phyloP scores from a whole-genome alignment of 2,113 vertebrate genomes.

The Microtus oregoni region DNA sequence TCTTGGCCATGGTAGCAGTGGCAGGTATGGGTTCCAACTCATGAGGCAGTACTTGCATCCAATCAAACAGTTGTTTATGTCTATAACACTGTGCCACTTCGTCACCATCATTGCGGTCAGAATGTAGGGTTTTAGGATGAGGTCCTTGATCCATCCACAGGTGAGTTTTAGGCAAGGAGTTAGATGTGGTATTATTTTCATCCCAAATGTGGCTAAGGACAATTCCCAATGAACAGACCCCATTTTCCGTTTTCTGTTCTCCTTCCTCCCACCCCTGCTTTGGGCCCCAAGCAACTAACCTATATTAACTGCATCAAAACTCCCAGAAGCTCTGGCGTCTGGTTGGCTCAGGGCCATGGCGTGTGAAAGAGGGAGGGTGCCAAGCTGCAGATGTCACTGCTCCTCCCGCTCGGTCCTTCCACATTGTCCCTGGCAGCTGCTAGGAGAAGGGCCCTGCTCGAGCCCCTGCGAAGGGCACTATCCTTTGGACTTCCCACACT shows the following conservation, averaged over 20 bases:
- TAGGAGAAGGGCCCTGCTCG: not conserved
- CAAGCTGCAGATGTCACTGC: not conserved
- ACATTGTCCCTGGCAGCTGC: not conserved
- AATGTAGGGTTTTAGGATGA: not conserved
- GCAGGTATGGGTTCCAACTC: not conserved
- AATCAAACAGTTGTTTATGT: not conserved
- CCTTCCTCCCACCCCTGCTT: not conserved
- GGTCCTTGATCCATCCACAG: not conserved
- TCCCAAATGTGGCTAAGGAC: not conserved
- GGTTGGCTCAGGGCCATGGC: not conserved
- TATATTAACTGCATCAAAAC: not conserved
- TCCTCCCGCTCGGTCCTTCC: accelerated
- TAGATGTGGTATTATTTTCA: not conserved
- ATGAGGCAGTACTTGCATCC: not conserved
- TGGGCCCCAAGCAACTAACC: not conserved
- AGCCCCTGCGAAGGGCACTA: not conserved
- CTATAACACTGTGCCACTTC: not conserved
- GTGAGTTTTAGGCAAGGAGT: not conserved
- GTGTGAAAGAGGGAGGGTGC: not conserved
- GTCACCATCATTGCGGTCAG: too few species aligned
- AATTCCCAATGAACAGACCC: not conserved
- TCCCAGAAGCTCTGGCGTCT: not conserved
- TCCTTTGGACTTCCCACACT: not conserved
- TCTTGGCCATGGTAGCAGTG: not conserved
- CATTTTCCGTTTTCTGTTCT: too few species aligned